A percentile compares a stretch with the other conserved stretches of the same genome.
Evolutionary conservation across 2,888 invertebrate species (phyloP).

Genomic region (Drosophila gaucha): DNA sequence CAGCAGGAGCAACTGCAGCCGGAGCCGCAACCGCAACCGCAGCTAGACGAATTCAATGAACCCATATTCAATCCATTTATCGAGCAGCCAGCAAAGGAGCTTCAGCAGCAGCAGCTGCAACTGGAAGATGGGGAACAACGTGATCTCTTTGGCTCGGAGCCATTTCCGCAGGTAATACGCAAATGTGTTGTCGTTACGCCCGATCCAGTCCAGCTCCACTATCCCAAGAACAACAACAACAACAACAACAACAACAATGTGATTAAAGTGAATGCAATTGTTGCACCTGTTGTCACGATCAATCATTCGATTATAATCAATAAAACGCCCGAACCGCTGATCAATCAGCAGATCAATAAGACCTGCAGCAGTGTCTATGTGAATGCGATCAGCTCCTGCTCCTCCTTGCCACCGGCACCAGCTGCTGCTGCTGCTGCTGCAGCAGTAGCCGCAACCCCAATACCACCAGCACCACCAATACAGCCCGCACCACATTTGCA

Average conservation of each 20-base stretch:
- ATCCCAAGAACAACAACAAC: slow-evolving; percentile 40
- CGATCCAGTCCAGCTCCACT: slow-evolving; percentile 46
- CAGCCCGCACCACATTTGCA: slow-evolving; percentile 49
- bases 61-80: slow-evolving; percentile 84
- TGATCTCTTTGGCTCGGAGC: slow-evolving; percentile 84
- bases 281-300: slow-evolving; percentile 77
- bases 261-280: slow-evolving; percentile 47
- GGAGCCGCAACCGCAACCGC: slow-evolving; percentile 5
- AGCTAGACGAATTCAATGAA: slow-evolving; percentile 84
- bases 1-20: slow-evolving; percentile 9
- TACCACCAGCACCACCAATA: slow-evolving; percentile 4
- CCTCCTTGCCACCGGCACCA: neutral
- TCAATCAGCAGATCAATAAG: slow-evolving; percentile 16
- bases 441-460: neutral
- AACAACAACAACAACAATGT: slow-evolving; percentile 56
- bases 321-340: slow-evolving; percentile 81
- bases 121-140: slow-evolving; percentile 67
- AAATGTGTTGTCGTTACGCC: slow-evolving; percentile 73
- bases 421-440: slow-evolving; percentile 27
- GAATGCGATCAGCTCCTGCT: slow-evolving; percentile 14
- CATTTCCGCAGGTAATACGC: slow-evolving; percentile 84
- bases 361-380: slow-evolving; percentile 18
- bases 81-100: slow-evolving; percentile 28
- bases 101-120: slow-evolving; percentile 8
- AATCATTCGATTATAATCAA: slow-evolving; percentile 85